phyloP scores from a whole-genome alignment of 2,797 vertebrate species.

The Semotilus atromaculatus region DNA sequence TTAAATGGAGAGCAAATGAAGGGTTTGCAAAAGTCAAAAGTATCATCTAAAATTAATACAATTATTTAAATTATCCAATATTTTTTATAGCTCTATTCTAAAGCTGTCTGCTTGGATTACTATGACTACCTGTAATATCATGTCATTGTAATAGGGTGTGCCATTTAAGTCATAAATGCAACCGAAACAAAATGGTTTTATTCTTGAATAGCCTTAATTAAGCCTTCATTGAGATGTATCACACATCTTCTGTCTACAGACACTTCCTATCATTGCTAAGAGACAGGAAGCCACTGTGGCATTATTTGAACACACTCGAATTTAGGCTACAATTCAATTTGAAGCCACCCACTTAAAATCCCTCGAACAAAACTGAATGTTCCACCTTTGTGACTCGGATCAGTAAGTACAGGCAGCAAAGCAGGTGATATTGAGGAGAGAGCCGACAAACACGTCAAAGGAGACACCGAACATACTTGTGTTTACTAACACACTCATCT shows the following conservation, averaged over 20 bases:
- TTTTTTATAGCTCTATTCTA: no score
- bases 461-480: not conserved
- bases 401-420: slow-evolving; percentile 10
- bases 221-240: slow-evolving; percentile 12
- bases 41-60: not conserved
- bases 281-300: not conserved
- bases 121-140: not conserved
- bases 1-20: not conserved
- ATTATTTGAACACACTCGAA: not conserved
- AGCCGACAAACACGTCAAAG: not conserved
- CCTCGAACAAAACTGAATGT: not conserved
- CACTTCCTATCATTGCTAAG: slow-evolving; percentile 2
- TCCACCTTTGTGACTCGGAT: not conserved
- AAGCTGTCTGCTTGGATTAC: not conserved
- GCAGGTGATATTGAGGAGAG: not conserved
- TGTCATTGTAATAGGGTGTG: not conserved
- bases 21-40: not conserved
- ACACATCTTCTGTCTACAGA: slow-evolving; percentile 22
- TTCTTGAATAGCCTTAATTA: not conserved
- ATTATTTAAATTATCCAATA: not conserved
- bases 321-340: not conserved
- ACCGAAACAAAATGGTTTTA: not conserved
- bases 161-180: not conserved
- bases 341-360: not conserved
- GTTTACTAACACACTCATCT: slow-evolving; percentile 30